Conservation (phyloP, 2,113 vertebrate species). For the Syngnathoides biaculeatus region DNA sequence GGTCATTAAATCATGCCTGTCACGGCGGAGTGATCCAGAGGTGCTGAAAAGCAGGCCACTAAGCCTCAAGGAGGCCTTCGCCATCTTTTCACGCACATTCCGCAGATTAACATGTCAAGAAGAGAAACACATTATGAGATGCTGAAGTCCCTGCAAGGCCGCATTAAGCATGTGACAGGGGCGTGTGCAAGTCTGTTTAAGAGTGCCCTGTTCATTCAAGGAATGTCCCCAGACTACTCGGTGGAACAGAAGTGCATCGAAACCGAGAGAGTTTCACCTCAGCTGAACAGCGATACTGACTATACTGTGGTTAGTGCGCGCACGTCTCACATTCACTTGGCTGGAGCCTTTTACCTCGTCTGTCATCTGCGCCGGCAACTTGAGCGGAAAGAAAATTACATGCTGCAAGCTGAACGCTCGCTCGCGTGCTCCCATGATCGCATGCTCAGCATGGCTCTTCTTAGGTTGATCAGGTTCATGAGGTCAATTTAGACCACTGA, state of each 20-base stretch:
- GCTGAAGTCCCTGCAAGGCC: conserved; percentile 37
- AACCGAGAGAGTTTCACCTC: conserved; percentile 72
- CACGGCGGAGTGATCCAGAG: conserved; percentile 14
- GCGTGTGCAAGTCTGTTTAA: conserved; percentile 52
- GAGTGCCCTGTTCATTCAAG: conserved; percentile 54
- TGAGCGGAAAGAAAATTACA: conserved; percentile 42
- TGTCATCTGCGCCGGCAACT: conserved; percentile 38
- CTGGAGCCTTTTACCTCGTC: conserved; percentile 39
- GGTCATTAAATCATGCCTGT: conserved; percentile 25
- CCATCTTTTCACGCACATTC: conserved; percentile 37
- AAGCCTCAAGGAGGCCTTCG: conserved; percentile 11
- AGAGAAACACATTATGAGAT: conserved; percentile 44
- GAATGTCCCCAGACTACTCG: conserved; percentile 74
- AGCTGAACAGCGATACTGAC: conserved; percentile 36
- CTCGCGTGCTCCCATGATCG: not conserved
- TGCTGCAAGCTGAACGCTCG: conserved; percentile 8
- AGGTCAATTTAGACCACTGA: conserved; percentile 51
- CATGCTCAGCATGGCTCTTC: conserved; percentile 10
- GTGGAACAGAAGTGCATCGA: conserved; percentile 64
- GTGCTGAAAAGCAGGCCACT: conserved; percentile 34
- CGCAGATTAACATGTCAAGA: conserved; percentile 44
- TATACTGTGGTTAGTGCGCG: conserved; percentile 34
- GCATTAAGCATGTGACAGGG: conserved; percentile 55
- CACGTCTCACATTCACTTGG: conserved; percentile 28
- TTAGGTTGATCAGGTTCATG: conserved; percentile 16